Evolutionary conservation across 2,888 invertebrate species (phyloP).

Genomic region (Eumacrocentrus americanus): DNA sequence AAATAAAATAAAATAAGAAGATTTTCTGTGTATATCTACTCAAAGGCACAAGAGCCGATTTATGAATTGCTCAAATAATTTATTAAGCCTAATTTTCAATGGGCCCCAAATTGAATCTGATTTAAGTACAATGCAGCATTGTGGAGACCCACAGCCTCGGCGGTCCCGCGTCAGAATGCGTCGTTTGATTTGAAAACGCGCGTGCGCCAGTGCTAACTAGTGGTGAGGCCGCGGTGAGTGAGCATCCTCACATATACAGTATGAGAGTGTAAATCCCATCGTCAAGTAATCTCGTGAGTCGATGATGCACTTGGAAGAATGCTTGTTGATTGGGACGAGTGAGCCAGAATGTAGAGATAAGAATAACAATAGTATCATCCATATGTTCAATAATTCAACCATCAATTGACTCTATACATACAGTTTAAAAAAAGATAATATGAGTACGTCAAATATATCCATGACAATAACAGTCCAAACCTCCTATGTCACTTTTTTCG

Average conservation of each 20-base stretch:
- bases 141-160: conserved; percentile 33
- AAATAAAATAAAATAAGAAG: background rate
- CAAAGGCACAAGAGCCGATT: conserved; percentile 47
- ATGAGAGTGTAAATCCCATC: conserved; percentile 1
- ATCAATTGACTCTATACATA: conserved; percentile 43
- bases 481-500: too few species aligned
- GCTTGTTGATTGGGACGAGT: conserved; percentile 36
- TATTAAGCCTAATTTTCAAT: conserved; percentile 62
- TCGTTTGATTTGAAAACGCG: conserved; percentile 49
- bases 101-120: conserved; percentile 62
- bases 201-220: conserved; percentile 16
- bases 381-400: conserved; percentile 43
- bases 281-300: conserved; percentile 9
- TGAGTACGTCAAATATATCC: too few species aligned
- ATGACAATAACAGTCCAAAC: too few species aligned
- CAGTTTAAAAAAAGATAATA: conserved; percentile 30
- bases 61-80: conserved; percentile 62
- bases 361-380: conserved; percentile 44
- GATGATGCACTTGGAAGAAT: conserved; percentile 31
- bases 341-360: conserved; percentile 18
- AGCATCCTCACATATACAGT: conserved; percentile 2
- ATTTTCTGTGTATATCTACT: conserved; percentile 5
- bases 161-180: conserved; percentile 46
- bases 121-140: conserved; percentile 61
- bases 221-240: conserved; percentile 2